Base-by-base conservation (phyloP, 2,888 invertebrate genomes). In the Hypercompe scribonia region DNA sequence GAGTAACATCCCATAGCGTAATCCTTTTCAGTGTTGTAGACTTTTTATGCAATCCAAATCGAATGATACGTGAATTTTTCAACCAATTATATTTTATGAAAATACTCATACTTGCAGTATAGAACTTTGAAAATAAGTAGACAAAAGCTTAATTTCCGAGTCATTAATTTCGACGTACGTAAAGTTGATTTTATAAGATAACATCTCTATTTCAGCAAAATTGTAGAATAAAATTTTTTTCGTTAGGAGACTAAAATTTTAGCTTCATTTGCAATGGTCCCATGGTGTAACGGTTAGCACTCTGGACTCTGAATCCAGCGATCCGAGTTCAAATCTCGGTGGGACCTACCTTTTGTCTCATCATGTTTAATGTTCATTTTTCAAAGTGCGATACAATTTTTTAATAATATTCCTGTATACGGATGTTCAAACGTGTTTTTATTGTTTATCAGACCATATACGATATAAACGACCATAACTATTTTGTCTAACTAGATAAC, bases 311-410 rank as follows among this genome's bases (percentile, higher is more conserved):
- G 97, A 97, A 97, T 97, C 97, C 97, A 97, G 97, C 97, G 97
- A 97, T 97, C 97, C 97, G 97, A 97, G 97, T 97, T 97, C 97
- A 97, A 97, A 97, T 97, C 97, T 97, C 97, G 97, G 97, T 97
- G 97, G 97, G 95, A 97, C 97, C 97, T 94, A 89, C 42, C 4
- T 65, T 71, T 74, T 74, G 67, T 33, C 50, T 28, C 24, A 54
- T 54, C 50, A n/a, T 21, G 5, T 50, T 34, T 10, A 21, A 31
- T 5, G 15, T 28, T 4, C 7, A 61, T 31, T 61, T 61, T 31
- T 18, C 28, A 15, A 61, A 28, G 28, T 61, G 4, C 15, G 13
- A 28, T 58, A 2, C 0, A 31, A 31, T 61, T 61, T 31, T 15
- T 31, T 18, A 31, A 18, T 2, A 18, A 5, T 5, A 61, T 31